Evolutionary conservation across 2,797 vertebrate genomes (phyloP).

Genomic region (Octomys mimax): DNA sequence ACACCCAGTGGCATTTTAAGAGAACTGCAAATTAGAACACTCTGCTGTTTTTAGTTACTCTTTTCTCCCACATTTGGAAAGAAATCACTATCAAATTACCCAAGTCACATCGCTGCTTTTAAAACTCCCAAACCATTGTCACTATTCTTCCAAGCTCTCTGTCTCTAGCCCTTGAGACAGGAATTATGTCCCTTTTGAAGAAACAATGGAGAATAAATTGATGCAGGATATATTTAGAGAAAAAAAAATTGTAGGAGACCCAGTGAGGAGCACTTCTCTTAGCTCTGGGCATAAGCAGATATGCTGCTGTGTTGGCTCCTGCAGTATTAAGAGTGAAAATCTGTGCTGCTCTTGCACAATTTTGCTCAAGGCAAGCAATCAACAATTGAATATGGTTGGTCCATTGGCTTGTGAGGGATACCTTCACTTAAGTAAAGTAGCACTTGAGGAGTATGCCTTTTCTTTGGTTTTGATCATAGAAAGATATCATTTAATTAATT

Average conservation of each 20-base stretch:
- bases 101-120: conserved; percentile 60
- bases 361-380: neutral
- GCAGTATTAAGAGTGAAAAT: neutral
- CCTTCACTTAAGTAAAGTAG: conserved; percentile 18
- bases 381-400: neutral
- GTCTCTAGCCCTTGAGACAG: conserved; percentile 21
- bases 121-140: conserved; percentile 16
- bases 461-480: neutral
- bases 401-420: neutral
- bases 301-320: neutral
- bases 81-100: conserved; percentile 75
- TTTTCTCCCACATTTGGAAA: conserved; percentile 71
- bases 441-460: neutral
- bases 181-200: conserved; percentile 45
- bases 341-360: neutral
- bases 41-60: conserved; percentile 70
- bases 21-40: conserved; percentile 70
- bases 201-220: neutral
- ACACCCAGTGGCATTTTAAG: conserved; percentile 70
- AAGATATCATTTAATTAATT: conserved; percentile 30
- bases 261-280: neutral
- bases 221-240: neutral
- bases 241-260: neutral
- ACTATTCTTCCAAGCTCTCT: conserved; percentile 34
- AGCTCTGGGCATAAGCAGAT: neutral